phyloP scores from a whole-genome alignment of 2,113 vertebrate genomes.

The Bagarius yarrelli region DNA sequence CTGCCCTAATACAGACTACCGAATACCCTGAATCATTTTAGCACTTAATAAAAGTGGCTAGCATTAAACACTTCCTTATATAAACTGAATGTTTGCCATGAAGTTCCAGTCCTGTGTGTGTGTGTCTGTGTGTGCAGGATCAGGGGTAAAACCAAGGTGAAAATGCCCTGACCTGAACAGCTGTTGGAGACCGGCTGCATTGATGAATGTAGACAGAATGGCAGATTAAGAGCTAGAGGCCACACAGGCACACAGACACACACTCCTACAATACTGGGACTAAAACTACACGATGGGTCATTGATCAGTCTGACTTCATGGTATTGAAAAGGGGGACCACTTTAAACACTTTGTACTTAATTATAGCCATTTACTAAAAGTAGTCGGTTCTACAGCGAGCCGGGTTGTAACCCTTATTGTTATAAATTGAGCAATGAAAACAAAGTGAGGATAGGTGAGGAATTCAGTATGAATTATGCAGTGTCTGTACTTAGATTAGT shows the following conservation, averaged over 20 bases:
- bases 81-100: conserved; percentile 18
- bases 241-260: neutral
- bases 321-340: conserved; percentile 10
- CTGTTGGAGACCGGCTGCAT: conserved; percentile 31
- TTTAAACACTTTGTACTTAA: conserved; percentile 46
- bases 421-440: neutral
- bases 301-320: conserved; percentile 52
- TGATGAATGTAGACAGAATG: conserved; percentile 28
- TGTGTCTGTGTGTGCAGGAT: conserved; percentile 22
- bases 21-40: neutral
- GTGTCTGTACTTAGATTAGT: too few species aligned
- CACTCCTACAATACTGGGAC: neutral
- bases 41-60: conserved; percentile 13
- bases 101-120: neutral
- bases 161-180: conserved; percentile 33
- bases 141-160: conserved; percentile 2
- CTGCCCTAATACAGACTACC: neutral
- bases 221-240: conserved; percentile 4
- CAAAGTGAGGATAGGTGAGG: neutral
- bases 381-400: conserved; percentile 43
- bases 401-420: neutral
- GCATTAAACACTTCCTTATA: neutral
- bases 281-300: conserved; percentile 31
- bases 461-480: neutral
- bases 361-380: conserved; percentile 51